A percentile compares a stretch with the other conserved stretches of the same genome.
Conservation (phyloP, 2,113 vertebrate genomes). For the Python bivittatus region DNA sequence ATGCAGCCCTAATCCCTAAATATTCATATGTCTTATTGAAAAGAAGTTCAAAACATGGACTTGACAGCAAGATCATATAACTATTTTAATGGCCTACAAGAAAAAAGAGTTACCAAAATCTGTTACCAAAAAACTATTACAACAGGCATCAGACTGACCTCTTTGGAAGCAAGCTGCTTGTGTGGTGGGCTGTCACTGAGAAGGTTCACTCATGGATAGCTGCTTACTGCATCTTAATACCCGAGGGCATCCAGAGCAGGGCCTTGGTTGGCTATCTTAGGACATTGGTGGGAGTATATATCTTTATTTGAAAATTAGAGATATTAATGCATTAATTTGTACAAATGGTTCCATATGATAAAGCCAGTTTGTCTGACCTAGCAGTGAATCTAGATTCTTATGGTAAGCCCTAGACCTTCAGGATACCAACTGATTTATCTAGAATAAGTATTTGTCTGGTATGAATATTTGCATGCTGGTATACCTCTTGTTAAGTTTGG, state of each 20-base stretch:
- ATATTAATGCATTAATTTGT: not conserved
- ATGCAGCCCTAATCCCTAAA: not conserved
- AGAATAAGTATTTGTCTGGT: not conserved
- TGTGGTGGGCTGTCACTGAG: not conserved
- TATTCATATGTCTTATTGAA: not conserved
- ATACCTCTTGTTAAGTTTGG: not conserved
- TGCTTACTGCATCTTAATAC: not conserved
- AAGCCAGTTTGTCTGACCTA: not conserved
- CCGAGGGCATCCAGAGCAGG: not conserved
- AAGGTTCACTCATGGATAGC: not conserved
- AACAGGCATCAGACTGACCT: not conserved
- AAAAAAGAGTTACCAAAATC: not conserved
- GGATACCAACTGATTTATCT: not conserved
- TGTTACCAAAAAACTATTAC: not conserved
- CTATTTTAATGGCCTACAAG: not conserved
- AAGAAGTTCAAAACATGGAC: not conserved
- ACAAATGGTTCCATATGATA: not conserved
- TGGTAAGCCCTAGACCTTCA: not conserved
- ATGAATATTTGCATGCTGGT: not conserved
- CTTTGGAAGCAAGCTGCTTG: not conserved
- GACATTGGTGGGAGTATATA: not conserved
- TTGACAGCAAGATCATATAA: not conserved
- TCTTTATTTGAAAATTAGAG: not conserved
- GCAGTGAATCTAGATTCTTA: not conserved
- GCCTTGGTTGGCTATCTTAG: not conserved